phyloP scores from a whole-genome alignment of 2,888 invertebrate genomes.

The Diploptera punctata region DNA sequence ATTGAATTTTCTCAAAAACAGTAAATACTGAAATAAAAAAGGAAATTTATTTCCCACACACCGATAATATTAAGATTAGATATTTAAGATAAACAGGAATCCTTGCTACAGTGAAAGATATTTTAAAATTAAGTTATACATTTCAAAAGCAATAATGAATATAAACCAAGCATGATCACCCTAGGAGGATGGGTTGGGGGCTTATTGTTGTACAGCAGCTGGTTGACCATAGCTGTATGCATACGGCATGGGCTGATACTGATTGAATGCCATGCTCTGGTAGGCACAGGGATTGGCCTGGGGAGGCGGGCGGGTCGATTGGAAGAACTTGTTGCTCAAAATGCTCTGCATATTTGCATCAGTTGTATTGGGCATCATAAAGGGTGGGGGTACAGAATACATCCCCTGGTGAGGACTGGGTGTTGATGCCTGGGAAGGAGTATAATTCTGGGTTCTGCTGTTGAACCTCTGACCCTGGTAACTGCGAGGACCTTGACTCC shows the following conservation, averaged over 20 bases:
- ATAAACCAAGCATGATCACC: conserved; percentile 35
- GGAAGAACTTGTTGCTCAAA: conserved; percentile 77
- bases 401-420: conserved; percentile 50
- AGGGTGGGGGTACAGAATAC: conserved; percentile 54
- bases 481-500: conserved; percentile 41
- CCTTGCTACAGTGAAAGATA: conserved; percentile 32
- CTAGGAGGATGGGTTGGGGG: conserved; percentile 44
- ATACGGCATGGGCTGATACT: conserved; percentile 56
- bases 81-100: conserved; percentile 33
- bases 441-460: conserved; percentile 47
- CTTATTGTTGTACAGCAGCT: conserved; percentile 72
- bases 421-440: conserved; percentile 45
- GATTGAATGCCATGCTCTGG: conserved; percentile 61
- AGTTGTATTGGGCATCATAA: conserved; percentile 55
- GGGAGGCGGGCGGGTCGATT: conserved; percentile 65
- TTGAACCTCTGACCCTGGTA: conserved; percentile 52
- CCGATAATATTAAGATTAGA: conserved; percentile 42
- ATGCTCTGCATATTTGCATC: conserved; percentile 62
- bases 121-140: conserved; percentile 29
- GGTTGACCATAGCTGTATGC: conserved; percentile 47
- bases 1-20: conserved; percentile 37
- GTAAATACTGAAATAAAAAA: conserved; percentile 38
- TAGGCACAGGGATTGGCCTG: conserved; percentile 64
- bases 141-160: conserved; percentile 33
- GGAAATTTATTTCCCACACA: conserved; percentile 46